phyloP scores from a whole-genome alignment of 2,797 vertebrate genomes.

The Stomatorhinus walkeri region DNA sequence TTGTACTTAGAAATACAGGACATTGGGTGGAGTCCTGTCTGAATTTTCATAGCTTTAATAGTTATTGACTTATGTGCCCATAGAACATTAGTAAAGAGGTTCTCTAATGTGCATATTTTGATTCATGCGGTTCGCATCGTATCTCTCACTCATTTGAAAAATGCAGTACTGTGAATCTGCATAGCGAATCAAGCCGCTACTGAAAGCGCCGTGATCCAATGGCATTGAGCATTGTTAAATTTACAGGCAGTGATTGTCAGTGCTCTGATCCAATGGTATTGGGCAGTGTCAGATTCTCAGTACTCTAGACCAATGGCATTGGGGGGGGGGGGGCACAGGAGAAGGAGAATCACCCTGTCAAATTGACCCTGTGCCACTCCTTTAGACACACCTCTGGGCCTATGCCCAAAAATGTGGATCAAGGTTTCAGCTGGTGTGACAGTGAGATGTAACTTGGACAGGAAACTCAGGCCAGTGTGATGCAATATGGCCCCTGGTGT shows the following conservation, averaged over 20 bases:
- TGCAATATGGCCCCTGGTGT: neutral
- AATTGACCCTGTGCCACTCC: neutral
- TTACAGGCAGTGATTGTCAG: neutral
- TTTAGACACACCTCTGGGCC: neutral
- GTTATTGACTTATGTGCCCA: neutral
- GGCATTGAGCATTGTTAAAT: neutral
- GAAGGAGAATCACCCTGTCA: neutral
- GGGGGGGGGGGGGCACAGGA: neutral
- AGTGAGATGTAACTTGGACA: neutral
- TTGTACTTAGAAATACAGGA: neutral
- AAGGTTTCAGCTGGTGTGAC: neutral
- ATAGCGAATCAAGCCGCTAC: neutral
- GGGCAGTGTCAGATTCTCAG: neutral
- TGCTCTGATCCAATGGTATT: neutral
- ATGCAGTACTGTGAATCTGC: neutral
- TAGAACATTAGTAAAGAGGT: neutral
- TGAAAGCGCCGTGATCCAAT: neutral
- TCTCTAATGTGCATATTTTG: neutral
- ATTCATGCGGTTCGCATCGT: neutral
- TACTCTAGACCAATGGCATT: neutral
- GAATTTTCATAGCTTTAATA: neutral
- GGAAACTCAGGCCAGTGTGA: neutral
- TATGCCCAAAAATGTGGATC: neutral
- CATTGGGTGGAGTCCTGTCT: neutral
- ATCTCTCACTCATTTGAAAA: neutral